These are phyloP conservation scores for Camponotus floridanus DNA, from an alignment of 1,140 invertebrate genomes.

Conservation along the genomic window DNA sequence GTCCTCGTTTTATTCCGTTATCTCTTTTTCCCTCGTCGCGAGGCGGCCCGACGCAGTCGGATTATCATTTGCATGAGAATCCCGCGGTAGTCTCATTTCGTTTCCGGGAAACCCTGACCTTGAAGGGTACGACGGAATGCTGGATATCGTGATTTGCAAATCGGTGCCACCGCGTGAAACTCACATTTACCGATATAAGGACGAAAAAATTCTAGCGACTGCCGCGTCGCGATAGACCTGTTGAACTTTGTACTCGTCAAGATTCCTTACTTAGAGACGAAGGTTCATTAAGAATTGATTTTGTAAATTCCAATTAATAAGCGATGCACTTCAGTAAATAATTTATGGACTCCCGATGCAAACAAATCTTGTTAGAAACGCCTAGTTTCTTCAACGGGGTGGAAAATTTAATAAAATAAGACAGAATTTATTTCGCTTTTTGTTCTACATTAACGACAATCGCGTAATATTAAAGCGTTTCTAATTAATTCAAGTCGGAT, in stretches of 20 bases:
- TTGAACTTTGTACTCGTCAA: conserved; percentile 50
- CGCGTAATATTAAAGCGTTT: neutral
- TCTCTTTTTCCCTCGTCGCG: conserved; percentile 63
- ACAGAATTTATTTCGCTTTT: neutral
- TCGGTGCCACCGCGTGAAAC: conserved; percentile 38
- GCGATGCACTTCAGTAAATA: neutral
- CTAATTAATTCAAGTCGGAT: neutral
- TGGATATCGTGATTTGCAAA: conserved; percentile 54
- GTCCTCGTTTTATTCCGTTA: conserved; percentile 37
- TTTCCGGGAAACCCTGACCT: conserved; percentile 70
- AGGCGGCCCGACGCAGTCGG: conserved; percentile 48
- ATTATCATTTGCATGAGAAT: conserved; percentile 76
- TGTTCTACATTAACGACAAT: neutral
- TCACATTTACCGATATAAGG: conserved; percentile 58
- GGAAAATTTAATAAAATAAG: neutral
- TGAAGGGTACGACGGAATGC: conserved; percentile 54
- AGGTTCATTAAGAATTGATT: neutral
- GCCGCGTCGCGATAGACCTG: conserved; percentile 46
- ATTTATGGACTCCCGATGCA: neutral
- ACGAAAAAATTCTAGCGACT: conserved; percentile 7
- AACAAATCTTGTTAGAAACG: neutral
- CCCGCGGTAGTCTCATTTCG: conserved; percentile 60
- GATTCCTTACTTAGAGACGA: neutral
- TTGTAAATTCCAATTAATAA: neutral
- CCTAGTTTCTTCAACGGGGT: neutral